A percentile compares a stretch with the other conserved stretches of the same genome.
These are phyloP conservation scores for Drosophila acutilabella DNA, from an alignment of 2,888 invertebrate species.

Conservation along the genomic window DNA sequence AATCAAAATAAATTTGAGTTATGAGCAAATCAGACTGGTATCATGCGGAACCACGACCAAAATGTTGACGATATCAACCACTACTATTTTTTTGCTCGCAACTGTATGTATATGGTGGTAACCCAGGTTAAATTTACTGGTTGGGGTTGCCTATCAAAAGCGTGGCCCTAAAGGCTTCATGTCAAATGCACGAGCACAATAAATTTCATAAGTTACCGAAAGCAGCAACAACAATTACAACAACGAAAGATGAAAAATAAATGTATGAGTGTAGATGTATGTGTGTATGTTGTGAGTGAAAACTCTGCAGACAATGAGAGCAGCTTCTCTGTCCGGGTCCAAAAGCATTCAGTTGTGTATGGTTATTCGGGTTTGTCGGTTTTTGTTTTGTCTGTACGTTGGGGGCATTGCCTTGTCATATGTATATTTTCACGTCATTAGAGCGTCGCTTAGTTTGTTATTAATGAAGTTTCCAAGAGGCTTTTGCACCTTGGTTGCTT, in stretches of 20 bases:
- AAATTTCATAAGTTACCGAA: constrained; percentile 61
- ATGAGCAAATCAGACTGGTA: no score
- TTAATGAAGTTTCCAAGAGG: constrained; percentile 72
- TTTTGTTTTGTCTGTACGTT: constrained; percentile 32
- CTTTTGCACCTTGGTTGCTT: constrained; percentile 50
- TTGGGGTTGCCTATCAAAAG: constrained; percentile 56
- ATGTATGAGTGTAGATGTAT: not conserved
- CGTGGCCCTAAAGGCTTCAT: constrained; percentile 67
- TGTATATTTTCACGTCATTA: constrained; percentile 57
- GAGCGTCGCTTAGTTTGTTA: constrained; percentile 70
- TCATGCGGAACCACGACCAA: no score
- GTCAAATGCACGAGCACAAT: constrained; percentile 72
- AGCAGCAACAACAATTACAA: constrained; percentile 24
- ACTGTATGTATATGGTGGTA: constrained; percentile 25
- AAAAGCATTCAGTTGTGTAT: constrained; percentile 13
- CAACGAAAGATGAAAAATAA: not conserved
- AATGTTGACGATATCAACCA: no score
- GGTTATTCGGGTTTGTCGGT: constrained; percentile 9
- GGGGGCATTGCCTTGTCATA: constrained; percentile 58
- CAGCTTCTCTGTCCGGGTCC: constrained; percentile 39
- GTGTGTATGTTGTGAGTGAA: constrained; percentile 19
- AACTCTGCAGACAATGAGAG: constrained; percentile 50
- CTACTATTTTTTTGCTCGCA: no score
- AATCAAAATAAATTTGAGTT: no score
- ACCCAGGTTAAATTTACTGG: constrained; percentile 16